phyloP scores from a whole-genome alignment of 2,797 vertebrate species.

The Furcifer pardalis region DNA sequence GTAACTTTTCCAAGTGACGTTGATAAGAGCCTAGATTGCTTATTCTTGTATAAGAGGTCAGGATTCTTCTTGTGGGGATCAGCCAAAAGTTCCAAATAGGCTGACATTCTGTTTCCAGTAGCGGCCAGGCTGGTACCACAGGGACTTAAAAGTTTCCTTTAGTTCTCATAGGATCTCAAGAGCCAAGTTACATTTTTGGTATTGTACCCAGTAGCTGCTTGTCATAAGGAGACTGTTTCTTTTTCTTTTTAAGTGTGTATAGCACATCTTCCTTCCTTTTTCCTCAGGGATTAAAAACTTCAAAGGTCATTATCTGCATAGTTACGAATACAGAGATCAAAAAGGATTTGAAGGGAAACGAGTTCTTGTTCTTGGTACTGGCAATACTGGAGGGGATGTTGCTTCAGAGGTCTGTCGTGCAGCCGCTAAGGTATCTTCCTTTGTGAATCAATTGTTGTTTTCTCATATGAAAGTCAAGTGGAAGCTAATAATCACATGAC shows the following conservation, averaged over 20 bases:
- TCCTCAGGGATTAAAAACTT: slow-evolving; percentile 83
- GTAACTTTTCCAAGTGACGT: background rate
- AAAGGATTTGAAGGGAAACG: slow-evolving; percentile 79
- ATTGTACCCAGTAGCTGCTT: background rate
- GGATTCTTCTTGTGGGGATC: background rate
- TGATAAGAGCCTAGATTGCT: background rate
- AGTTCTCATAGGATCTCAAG: background rate
- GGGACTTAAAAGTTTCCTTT: background rate
- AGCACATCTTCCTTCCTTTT: slow-evolving; percentile 35
- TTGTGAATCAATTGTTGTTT: background rate
- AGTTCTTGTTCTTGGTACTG: slow-evolving; percentile 85
- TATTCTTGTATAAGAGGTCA: background rate
- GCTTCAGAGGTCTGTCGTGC: slow-evolving; percentile 84
- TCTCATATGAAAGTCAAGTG: background rate
- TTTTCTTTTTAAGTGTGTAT: background rate
- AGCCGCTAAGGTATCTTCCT: slow-evolving; percentile 80
- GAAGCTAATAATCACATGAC: no score
- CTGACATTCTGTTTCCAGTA: no score
- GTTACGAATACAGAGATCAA: slow-evolving; percentile 84
- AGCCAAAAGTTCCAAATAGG: background rate
- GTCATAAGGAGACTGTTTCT: fast-evolving
- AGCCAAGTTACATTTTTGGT: background rate
- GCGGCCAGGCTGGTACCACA: background rate
- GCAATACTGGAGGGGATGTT: slow-evolving; percentile 88
- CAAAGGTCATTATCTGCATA: slow-evolving; percentile 83